Evolutionary conservation across 1,140 invertebrate genomes (phyloP).

Genomic region (Bactericera cockerelli): DNA sequence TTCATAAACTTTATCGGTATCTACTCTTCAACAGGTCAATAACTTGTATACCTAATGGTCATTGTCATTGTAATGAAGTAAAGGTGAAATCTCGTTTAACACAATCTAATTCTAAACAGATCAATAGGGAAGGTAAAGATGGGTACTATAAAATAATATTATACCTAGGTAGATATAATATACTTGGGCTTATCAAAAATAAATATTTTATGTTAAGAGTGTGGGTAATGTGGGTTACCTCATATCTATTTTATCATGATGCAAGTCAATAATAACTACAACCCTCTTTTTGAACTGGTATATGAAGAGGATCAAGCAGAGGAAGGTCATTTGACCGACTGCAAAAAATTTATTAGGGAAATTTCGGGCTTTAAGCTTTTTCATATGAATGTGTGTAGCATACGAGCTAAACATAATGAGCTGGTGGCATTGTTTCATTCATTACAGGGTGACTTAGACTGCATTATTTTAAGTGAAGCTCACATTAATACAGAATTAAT

Average conservation of each 20-base stretch:
- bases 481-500: not conserved
- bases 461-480: not conserved
- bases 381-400: not conserved
- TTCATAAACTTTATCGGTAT: too few relatives aligned
- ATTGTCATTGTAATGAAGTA: too few relatives aligned
- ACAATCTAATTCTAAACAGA: too few relatives aligned
- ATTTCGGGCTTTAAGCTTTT: not conserved
- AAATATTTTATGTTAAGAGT: too few relatives aligned
- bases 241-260: not conserved
- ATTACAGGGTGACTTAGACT: constrained; percentile 1
- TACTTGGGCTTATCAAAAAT: too few relatives aligned
- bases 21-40: too few relatives aligned
- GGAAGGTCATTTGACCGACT: not conserved
- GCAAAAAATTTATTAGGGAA: not conserved
- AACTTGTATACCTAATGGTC: too few relatives aligned
- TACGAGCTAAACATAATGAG: not conserved
- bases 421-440: not conserved
- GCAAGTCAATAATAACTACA: not conserved
- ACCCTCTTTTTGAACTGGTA: constrained; percentile 6
- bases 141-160: too few relatives aligned
- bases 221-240: too few relatives aligned
- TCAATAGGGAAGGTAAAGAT: too few relatives aligned
- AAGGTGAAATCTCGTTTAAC: too few relatives aligned
- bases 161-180: too few relatives aligned
- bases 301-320: not conserved